These are phyloP conservation scores for Cyclophora punctaria DNA, from an alignment of 2,888 invertebrate species.

Conservation along the genomic window DNA sequence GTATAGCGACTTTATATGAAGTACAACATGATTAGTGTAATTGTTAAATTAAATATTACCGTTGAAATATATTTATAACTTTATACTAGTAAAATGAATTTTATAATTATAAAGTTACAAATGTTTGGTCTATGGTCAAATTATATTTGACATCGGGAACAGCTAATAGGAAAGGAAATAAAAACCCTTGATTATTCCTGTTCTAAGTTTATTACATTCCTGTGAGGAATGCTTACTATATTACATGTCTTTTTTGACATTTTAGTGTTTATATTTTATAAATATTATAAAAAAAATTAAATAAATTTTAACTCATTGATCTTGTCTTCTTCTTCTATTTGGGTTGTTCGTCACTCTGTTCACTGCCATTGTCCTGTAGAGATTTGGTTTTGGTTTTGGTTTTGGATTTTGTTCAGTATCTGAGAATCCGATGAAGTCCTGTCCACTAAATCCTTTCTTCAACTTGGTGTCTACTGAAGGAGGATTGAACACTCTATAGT, in stretches of 20 bases:
- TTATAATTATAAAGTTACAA: neutral
- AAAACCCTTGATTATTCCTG: slow-evolving; percentile 30
- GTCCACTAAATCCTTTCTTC: slow-evolving; percentile 38
- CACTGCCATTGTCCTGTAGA: slow-evolving; percentile 55
- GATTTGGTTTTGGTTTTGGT: slow-evolving; percentile 24
- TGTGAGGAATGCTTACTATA: slow-evolving; percentile 49
- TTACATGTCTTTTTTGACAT: slow-evolving; percentile 66
- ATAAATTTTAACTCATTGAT: slow-evolving; percentile 26
- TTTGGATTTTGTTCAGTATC: slow-evolving; percentile 12
- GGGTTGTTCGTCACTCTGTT: slow-evolving; percentile 59
- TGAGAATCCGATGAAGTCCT: slow-evolving; percentile 50
- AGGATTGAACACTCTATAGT: slow-evolving; percentile 51
- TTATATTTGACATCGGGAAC: slow-evolving; percentile 45
- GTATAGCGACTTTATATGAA: slow-evolving; percentile 30
- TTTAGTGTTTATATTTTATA: slow-evolving; percentile 47
- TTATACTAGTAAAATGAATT: slow-evolving; percentile 5
- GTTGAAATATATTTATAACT: slow-evolving; percentile 10
- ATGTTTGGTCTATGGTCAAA: slow-evolving; percentile 17
- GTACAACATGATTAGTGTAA: slow-evolving; percentile 42
- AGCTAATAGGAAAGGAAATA: slow-evolving; percentile 30
- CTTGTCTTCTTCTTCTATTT: slow-evolving; percentile 47
- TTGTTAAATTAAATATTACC: slow-evolving; percentile 42
- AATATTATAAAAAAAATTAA: slow-evolving; percentile 43
- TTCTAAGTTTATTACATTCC: slow-evolving; percentile 45
- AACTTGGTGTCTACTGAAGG: slow-evolving; percentile 14